phyloP scores from a whole-genome alignment of 1,140 invertebrate species.

The Tigriopus japonicus region DNA sequence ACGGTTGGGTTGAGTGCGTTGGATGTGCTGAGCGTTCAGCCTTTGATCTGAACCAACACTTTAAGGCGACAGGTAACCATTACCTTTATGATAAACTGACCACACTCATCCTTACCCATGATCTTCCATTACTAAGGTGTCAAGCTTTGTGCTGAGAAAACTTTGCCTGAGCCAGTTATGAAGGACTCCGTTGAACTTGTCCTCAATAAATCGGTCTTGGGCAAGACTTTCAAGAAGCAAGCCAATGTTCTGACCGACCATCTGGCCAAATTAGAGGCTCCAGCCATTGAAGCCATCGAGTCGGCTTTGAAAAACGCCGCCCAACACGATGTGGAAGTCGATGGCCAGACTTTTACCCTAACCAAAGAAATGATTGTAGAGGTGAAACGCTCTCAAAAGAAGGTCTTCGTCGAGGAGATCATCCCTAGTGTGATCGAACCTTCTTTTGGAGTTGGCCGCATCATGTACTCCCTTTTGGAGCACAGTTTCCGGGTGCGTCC shows the following conservation, averaged over 20 bases:
- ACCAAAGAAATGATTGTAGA: slow-evolving; percentile 46
- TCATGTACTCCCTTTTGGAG: slow-evolving; percentile 91
- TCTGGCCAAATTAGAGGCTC: slow-evolving; percentile 36
- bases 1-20: slow-evolving; percentile 98
- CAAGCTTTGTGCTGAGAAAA: slow-evolving; percentile 73
- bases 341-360: slow-evolving; percentile 41
- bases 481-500: slow-evolving; percentile 82
- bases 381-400: slow-evolving; percentile 67
- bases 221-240: slow-evolving; percentile 85
- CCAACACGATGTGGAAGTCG: slow-evolving; percentile 15
- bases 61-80: slow-evolving; percentile 61
- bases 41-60: slow-evolving; percentile 86
- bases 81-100: too few relatives aligned
- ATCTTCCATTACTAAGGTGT: slow-evolving; percentile 31
- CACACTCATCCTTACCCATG: too few relatives aligned
- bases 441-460: slow-evolving; percentile 91
- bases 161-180: slow-evolving; percentile 50
- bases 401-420: slow-evolving; percentile 86
- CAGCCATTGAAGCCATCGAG: slow-evolving; percentile 39
- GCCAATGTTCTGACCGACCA: slow-evolving; percentile 62
- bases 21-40: slow-evolving; percentile 97
- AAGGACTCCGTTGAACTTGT: slow-evolving; percentile 43
- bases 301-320: slow-evolving; percentile 33
- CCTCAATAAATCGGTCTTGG: slow-evolving; percentile 64
- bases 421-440: slow-evolving; percentile 95